phyloP scores from a whole-genome alignment of 2,113 vertebrate genomes.

The Dryoscopus gambensis region DNA sequence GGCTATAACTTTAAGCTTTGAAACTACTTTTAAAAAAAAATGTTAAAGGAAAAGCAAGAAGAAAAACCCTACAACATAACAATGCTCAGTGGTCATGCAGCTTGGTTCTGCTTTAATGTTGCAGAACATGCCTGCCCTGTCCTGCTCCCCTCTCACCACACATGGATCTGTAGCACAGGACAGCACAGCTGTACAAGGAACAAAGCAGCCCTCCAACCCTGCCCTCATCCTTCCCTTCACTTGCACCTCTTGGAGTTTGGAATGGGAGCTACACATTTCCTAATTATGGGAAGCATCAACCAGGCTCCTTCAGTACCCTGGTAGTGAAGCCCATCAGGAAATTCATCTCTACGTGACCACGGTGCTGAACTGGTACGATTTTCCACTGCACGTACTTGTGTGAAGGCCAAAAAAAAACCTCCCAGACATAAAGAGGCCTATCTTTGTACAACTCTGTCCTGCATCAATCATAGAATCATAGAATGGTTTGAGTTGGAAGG shows the following conservation, averaged over 20 bases:
- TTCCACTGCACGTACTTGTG: neutral
- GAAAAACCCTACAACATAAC: neutral
- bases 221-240: neutral
- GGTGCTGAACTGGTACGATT: neutral
- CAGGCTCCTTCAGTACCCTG: neutral
- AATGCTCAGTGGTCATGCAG: neutral
- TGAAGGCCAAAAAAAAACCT: accelerated
- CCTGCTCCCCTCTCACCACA: neutral
- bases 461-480: neutral
- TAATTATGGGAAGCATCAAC: neutral
- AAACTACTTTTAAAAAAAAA: neutral
- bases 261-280: accelerated
- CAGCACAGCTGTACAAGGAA: accelerated
- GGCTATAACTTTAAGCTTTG: neutral
- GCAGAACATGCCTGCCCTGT: neutral
- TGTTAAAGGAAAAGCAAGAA: neutral
- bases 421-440: accelerated
- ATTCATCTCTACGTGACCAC: neutral
- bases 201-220: neutral
- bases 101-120: neutral
- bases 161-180: neutral
- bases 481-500: neutral
- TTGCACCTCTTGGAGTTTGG: neutral
- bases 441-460: neutral
- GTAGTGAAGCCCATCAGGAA: neutral